phyloP scores from a whole-genome alignment of 2,113 vertebrate genomes.

The Ranitomeya variabilis region DNA sequence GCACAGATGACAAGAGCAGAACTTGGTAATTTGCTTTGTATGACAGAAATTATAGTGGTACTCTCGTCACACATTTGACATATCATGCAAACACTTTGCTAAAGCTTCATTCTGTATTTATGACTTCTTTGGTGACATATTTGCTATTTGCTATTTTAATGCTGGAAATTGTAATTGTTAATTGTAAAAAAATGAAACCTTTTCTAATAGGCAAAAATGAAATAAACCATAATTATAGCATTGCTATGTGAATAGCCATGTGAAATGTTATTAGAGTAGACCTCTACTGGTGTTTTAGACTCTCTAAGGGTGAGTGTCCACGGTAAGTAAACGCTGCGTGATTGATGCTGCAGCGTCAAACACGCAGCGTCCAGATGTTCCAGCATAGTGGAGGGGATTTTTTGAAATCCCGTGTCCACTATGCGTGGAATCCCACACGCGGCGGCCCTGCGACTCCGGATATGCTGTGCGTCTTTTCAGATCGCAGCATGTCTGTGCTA shows the following conservation, averaged over 20 bases:
- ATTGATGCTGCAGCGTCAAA: too few relatives aligned
- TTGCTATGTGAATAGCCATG: not conserved
- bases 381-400: too few relatives aligned
- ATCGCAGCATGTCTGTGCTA: too few relatives aligned
- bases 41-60: conserved; percentile 51
- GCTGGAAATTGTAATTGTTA: not conserved
- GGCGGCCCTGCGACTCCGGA: too few relatives aligned
- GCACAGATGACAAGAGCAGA: conserved; percentile 25
- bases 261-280: not conserved
- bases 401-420: too few relatives aligned
- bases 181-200: not conserved
- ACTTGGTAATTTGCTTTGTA: conserved; percentile 20
- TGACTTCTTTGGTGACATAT: not conserved
- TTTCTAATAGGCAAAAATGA: too few relatives aligned
- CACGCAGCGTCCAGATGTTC: too few relatives aligned
- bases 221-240: not conserved
- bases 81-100: conserved; percentile 21
- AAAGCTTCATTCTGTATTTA: conserved; percentile 16
- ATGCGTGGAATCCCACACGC: too few relatives aligned
- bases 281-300: not conserved
- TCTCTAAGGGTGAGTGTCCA: too few relatives aligned
- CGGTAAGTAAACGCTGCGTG: too few relatives aligned
- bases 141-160: not conserved
- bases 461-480: too few relatives aligned
- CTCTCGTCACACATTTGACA: conserved; percentile 20